Conservation (phyloP, 2,113 vertebrate genomes). For the Synchiropus splendidus region DNA sequence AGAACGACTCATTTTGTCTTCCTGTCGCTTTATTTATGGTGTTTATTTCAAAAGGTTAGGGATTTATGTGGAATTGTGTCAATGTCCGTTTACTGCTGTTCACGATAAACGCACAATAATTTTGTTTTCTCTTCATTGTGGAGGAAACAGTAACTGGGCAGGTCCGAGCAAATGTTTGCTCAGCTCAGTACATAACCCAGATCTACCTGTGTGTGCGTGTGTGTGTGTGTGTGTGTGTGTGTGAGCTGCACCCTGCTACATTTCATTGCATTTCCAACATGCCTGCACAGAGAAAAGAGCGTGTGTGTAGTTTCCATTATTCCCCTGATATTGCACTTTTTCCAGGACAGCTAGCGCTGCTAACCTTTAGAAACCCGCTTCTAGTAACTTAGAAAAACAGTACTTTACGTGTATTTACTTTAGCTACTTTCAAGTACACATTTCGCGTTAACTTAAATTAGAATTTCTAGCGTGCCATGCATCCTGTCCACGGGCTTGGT, state of each 20-base stretch:
- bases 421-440: too few relatives aligned
- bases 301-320: too few relatives aligned
- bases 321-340: too few relatives aligned
- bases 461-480: too few relatives aligned
- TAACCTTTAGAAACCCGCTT: too few relatives aligned
- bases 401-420: too few relatives aligned
- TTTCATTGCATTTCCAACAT: slow-evolving; percentile 38
- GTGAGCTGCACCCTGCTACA: slow-evolving; percentile 35
- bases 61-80: not conserved
- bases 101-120: slow-evolving; percentile 6
- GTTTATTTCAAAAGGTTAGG: slow-evolving; percentile 5
- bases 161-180: slow-evolving; percentile 53
- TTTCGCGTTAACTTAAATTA: too few relatives aligned
- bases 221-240: slow-evolving; percentile 21
- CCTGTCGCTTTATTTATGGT: too few relatives aligned
- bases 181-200: slow-evolving; percentile 46
- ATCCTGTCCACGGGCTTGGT: too few relatives aligned
- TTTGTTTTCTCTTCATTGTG: slow-evolving; percentile 13
- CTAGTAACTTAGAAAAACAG: too few relatives aligned
- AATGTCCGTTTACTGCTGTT: slow-evolving; percentile 6
- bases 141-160: slow-evolving; percentile 24
- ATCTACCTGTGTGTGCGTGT: slow-evolving; percentile 23
- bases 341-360: too few relatives aligned
- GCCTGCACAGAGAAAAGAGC: slow-evolving; percentile 8
- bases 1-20: too few relatives aligned